Evolutionary conservation across 2,888 invertebrate species (phyloP).

Genomic region (Chalcosyrphus nemorum): DNA sequence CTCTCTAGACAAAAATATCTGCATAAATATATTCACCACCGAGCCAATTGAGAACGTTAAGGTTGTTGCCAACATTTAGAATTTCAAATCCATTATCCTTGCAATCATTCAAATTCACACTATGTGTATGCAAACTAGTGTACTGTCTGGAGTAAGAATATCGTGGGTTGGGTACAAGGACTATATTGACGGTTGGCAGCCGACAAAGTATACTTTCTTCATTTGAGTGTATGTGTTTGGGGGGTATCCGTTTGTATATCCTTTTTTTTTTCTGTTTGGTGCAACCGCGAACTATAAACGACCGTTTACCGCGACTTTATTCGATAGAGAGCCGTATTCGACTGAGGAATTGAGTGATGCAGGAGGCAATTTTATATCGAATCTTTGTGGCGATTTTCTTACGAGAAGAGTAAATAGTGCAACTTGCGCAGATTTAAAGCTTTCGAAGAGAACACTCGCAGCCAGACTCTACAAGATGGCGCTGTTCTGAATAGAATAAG

Average conservation of each 20-base stretch:
- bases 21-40: too few species aligned
- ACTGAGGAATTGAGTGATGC: constrained; percentile 27
- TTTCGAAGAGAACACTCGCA: neutral
- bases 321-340: constrained; percentile 57
- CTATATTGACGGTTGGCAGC: constrained; percentile 40
- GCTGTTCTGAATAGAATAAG: neutral
- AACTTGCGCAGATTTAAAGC: constrained; percentile 33
- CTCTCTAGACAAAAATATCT: too few species aligned
- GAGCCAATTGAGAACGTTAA: too few species aligned
- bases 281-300: constrained; percentile 24
- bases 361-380: constrained; percentile 52
- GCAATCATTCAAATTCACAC: constrained; percentile 61
- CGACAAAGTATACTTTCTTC: constrained; percentile 31
- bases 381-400: neutral
- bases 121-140: constrained; percentile 47
- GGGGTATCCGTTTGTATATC: constrained; percentile 14
- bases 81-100: constrained; percentile 59
- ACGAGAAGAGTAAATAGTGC: neutral
- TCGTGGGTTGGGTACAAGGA: neutral
- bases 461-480: constrained; percentile 10
- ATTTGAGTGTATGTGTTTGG: neutral
- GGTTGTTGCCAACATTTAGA: constrained; percentile 48
- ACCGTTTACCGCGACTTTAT: constrained; percentile 45
- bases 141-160: constrained; percentile 16
- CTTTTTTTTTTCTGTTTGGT: constrained; percentile 31